These are phyloP conservation scores for Sphaeridia pumilis DNA, from an alignment of 2,888 invertebrate species.

Conservation along the genomic window DNA sequence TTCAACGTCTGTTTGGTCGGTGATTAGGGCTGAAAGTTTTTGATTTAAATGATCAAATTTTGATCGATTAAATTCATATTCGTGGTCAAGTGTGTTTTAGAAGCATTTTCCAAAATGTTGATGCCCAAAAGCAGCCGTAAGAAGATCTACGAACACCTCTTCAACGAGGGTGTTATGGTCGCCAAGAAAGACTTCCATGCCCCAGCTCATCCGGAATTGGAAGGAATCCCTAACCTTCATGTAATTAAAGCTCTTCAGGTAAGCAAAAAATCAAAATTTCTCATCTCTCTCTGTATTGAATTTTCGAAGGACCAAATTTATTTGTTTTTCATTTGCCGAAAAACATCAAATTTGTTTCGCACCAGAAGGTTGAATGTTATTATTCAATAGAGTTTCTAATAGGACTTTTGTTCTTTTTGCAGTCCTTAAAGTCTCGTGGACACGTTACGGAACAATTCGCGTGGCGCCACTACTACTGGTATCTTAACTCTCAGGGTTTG, in stretches of 20 bases:
- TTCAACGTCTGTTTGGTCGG: no score
- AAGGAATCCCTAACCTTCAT: constrained; percentile 90
- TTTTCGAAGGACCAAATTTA: neutral
- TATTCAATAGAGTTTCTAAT: no score
- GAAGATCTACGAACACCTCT: constrained; percentile 92
- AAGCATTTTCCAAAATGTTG: constrained; percentile 67
- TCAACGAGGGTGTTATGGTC: constrained; percentile 98
- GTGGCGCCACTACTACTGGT: constrained; percentile 99
- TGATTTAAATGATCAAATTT: no score
- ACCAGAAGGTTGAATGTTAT: no score
- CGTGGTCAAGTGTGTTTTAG: no score
- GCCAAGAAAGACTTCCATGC: constrained; percentile 98
- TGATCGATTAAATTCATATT: no score
- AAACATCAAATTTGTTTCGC: no score
- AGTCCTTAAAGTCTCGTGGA: constrained; percentile 89
- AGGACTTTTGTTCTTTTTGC: constrained; percentile 36
- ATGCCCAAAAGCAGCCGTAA: constrained; percentile 98
- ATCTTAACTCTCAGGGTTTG: constrained; percentile 96
- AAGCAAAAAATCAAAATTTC: constrained; percentile 16
- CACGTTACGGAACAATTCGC: constrained; percentile 99
- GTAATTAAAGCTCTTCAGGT: constrained; percentile 95
- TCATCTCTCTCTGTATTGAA: neutral
- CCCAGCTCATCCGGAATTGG: constrained; percentile 93
- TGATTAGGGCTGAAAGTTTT: no score
- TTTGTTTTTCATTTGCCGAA: no score